These are phyloP conservation scores for Nowickia ferox DNA, from an alignment of 2,888 invertebrate species.

Conservation along the genomic window DNA sequence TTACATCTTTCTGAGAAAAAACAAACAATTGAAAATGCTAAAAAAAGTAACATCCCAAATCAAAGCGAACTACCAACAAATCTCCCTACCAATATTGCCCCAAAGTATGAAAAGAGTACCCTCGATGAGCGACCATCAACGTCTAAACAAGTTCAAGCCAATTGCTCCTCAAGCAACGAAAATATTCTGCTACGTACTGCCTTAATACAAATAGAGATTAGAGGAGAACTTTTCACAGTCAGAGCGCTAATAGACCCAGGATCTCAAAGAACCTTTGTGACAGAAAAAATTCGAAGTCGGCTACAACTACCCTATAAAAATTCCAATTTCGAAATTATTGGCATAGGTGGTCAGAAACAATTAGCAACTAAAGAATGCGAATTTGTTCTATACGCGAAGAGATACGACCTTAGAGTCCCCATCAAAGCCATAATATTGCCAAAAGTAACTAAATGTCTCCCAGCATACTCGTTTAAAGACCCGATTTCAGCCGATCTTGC, in stretches of 20 bases:
- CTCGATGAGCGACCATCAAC: no score
- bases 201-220: not conserved
- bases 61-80: no score
- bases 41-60: no score
- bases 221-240: not conserved
- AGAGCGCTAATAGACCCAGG: slow-evolving; percentile 12
- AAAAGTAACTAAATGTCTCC: slow-evolving; percentile 17
- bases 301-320: not conserved
- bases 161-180: not conserved
- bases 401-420: not conserved
- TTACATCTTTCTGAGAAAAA: no score
- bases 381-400: not conserved
- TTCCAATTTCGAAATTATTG: slow-evolving; percentile 26
- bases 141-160: not conserved
- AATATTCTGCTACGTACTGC: slow-evolving; percentile 6
- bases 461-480: not conserved
- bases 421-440: slow-evolving; percentile 39
- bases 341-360: slow-evolving; percentile 29
- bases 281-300: no score
- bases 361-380: slow-evolving; percentile 9
- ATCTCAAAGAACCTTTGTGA: no score
- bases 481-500: not conserved
- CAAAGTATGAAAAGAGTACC: no score
- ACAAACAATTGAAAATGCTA: no score
- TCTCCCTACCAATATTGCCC: no score